Base-by-base conservation (phyloP, 2,113 vertebrate genomes). In the Plectropomus leopardus region DNA sequence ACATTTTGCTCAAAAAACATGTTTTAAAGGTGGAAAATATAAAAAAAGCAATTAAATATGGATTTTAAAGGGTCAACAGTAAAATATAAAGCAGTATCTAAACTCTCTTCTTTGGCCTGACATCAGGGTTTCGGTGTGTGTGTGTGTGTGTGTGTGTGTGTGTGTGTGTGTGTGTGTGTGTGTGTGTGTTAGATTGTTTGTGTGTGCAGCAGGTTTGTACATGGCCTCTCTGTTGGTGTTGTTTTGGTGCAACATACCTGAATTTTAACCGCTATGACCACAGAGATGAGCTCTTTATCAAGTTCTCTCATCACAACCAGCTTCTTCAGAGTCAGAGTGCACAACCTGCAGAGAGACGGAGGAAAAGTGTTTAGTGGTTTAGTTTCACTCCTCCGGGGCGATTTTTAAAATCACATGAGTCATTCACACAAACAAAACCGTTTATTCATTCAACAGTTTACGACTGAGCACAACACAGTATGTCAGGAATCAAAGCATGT, bases 231-330 rank as follows among this genome's bases (percentile, higher is more conserved):
- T 16, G 59, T 17, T 44, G 47, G 32, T 17, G 10, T n/a, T 14
- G 47, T 8, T n/a, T 40, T 40, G n/a, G n/a, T 13, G 4, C 19
- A 11, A 10, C 48, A 9, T 92, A 97, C 98, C 96, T 99, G 98
- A 93, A 99, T 98, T 94, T 99, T 99, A 57, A 99, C 98, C 0
- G 98, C 97, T 1, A 99, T 97, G 89, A 99, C 97, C 84, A 97
- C 97, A 4, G 97, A 98, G 85, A 97, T 97, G 74, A 97, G 96
- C 90, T 98, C 98, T 71, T 99, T 99, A 88, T 99, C 98, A 71
- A 99, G 93, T 74, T 98, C 97, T 89, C 94, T 96, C 92, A 97
- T 92, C 70, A 99, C 97, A 1, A 98, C 95, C 88, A 99, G 95
- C 94, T 99, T 99, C 96, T 98, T 99, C 91, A 99, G 88, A 45